Base-by-base conservation (phyloP, 2,113 vertebrate genomes). In the Oreochromis spilurus region DNA sequence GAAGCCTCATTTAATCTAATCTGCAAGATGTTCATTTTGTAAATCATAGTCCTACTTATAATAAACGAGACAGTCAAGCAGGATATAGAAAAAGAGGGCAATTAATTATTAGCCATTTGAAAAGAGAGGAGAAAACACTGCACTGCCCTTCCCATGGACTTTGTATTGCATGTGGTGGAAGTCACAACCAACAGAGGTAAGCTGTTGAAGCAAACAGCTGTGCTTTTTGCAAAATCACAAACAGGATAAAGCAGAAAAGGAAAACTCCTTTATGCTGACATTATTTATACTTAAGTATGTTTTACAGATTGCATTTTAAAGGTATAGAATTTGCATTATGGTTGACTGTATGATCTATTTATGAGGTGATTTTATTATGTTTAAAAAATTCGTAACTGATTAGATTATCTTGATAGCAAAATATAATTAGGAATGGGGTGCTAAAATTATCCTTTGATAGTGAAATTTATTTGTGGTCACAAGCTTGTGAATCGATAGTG, bases 261-360 rank as follows among this genome's bases (percentile, higher is more conserved):
- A 31, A 77, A 77, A 11, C 70, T 29, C 43, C 26, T 26, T 48
- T 77, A 77, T 50, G 19, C 45, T 12, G 43, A 77, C 43, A 31
- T 48, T 52, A 48, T 34, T 52, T 75, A 48, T 29, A 19, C 45
- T 10, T 13, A 31, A 77, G 26, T 29, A 52, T 2, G 52, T 77
- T 77, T 77, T 50, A 52, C 26, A 31, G 0, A 77, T 50, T 31
- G 2, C 16, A 75, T 75, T 75, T 75, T 31, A 75, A 75, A 77
- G 1, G 24, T 19, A 2, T 19, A 50, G 70, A 70, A 1, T 24
- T 43, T 0, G 38, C 2, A 9, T 24, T 7, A 0, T 43, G 65
- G n/a, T 26, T 45, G 65, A 26, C 21, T 72, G n/a, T 24, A 40
- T 24, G 13, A 38, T 13, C 7, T 2, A 43, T 16, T 43, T 26